Conservation (phyloP, 2,888 invertebrate species). For the Spisula solida region DNA sequence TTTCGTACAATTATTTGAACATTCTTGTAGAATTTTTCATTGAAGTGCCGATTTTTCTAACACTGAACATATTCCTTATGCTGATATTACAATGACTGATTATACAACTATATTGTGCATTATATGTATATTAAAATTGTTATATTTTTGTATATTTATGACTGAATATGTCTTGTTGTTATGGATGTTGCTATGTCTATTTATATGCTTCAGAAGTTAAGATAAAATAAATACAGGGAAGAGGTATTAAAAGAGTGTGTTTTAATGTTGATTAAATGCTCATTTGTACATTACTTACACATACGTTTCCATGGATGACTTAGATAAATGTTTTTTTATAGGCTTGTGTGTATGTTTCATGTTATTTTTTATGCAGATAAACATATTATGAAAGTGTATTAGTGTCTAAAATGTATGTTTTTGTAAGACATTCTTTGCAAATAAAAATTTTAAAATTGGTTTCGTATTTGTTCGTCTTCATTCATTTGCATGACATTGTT, state of each 20-base stretch:
- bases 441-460: background rate
- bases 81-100: no score
- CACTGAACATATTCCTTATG: no score
- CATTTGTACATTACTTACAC: background rate
- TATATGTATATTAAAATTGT: background rate
- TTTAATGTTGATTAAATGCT: background rate
- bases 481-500: background rate
- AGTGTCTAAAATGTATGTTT: conserved; percentile 18
- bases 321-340: background rate
- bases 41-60: no score
- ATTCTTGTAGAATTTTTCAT: no score
- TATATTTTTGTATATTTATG: conserved; percentile 21
- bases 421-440: conserved; percentile 11
- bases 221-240: background rate
- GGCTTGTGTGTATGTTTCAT: background rate
- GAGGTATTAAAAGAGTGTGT: background rate
- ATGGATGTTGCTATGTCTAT: background rate
- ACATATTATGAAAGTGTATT: background rate
- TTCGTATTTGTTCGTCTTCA: background rate
- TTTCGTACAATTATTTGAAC: no score
- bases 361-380: conserved; percentile 13
- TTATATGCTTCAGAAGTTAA: background rate
- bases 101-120: no score
- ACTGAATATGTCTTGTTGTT: background rate
- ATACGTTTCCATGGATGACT: background rate